Conservation (phyloP, 2,113 vertebrate species). For the Brevimyrus niger region DNA sequence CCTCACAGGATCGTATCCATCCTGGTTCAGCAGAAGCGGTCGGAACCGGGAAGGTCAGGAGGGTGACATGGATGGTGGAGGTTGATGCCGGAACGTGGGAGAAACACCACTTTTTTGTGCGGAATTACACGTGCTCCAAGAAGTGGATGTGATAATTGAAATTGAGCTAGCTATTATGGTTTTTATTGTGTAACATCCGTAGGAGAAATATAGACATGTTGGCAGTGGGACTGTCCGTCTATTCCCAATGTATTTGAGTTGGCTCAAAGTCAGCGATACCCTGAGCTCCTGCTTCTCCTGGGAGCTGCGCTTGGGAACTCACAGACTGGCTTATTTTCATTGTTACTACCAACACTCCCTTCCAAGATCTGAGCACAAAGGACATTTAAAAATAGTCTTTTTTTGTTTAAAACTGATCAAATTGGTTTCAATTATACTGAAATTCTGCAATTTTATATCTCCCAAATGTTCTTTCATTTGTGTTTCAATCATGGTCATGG, state of each 20-base stretch:
- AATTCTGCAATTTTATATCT: not conserved
- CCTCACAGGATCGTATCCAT: not conserved
- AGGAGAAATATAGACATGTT: conserved; percentile 15
- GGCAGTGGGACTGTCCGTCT: conserved; percentile 11
- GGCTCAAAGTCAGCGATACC: not conserved
- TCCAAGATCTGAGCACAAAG: not conserved
- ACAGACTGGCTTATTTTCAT: not conserved
- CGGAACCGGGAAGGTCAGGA: not conserved
- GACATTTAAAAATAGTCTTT: not conserved
- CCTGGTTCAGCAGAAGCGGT: conserved; percentile 7
- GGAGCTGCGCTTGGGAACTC: not conserved
- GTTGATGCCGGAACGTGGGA: not conserved
- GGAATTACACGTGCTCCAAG: conserved; percentile 14
- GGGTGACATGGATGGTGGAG: conserved; percentile 1
- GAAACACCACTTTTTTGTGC: conserved; percentile 13
- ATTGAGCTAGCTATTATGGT: conserved; percentile 28
- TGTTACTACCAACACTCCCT: not conserved
- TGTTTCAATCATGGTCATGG: not conserved
- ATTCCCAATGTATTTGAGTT: conserved; percentile 16
- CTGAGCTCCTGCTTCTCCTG: not conserved
- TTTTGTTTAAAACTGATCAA: not conserved
- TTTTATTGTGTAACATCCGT: conserved; percentile 23
- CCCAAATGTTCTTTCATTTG: not conserved
- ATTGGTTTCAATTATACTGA: not conserved
- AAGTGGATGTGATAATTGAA: conserved; percentile 25